Evolutionary conservation across 2,888 invertebrate species (phyloP).

Genomic region (Pherbina coryleti): DNA sequence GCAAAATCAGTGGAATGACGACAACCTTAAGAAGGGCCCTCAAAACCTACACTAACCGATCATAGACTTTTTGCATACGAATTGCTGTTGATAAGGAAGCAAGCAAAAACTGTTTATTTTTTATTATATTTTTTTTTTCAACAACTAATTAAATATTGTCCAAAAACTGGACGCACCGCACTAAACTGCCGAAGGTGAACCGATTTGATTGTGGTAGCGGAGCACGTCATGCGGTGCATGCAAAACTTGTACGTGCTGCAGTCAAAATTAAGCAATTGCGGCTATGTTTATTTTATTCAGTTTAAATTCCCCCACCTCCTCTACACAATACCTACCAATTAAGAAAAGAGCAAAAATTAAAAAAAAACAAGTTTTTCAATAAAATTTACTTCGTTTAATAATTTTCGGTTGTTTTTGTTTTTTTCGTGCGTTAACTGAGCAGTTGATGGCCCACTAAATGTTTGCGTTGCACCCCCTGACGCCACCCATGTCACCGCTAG

Average conservation of each 20-base stretch:
- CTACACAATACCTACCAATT: background rate
- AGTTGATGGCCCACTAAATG: background rate
- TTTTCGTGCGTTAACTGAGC: background rate
- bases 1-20: no score
- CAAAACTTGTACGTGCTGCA: constrained; percentile 17
- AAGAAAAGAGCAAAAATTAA: constrained; percentile 17
- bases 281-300: background rate
- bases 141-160: background rate
- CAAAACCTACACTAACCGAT: no score
- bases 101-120: no score
- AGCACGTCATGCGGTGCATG: no score
- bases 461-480: background rate
- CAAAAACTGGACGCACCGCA: background rate
- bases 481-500: background rate
- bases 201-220: no score
- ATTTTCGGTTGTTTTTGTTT: background rate
- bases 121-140: background rate
- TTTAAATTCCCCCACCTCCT: background rate
- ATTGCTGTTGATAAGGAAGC: no score
- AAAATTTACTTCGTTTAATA: background rate
- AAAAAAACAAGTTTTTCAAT: constrained; percentile 19
- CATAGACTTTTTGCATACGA: no score
- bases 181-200: background rate
- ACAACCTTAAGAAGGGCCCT: no score
- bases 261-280: constrained; percentile 11